These are phyloP conservation scores for Rotaria sp. DNA, from an alignment of 2,888 invertebrate species.

Conservation along the genomic window DNA sequence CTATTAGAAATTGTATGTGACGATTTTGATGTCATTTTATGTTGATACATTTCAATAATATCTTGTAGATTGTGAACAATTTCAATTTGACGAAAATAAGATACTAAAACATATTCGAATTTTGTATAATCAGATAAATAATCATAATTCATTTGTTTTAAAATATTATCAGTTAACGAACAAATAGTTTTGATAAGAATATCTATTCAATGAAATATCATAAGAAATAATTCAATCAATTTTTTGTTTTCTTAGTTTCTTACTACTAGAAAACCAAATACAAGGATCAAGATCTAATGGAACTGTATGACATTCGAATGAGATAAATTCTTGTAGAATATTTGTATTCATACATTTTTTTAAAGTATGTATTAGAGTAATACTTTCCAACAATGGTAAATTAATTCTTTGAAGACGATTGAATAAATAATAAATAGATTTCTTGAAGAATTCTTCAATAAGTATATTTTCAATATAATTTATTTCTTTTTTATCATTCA, in stretches of 20 bases:
- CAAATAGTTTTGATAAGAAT: not conserved
- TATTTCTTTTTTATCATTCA: not conserved
- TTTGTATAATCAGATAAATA: not conserved
- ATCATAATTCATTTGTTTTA: not conserved
- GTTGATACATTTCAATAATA: no score
- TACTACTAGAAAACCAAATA: constrained; percentile 2
- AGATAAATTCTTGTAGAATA: not conserved
- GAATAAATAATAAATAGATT: not conserved
- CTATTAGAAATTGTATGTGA: not conserved
- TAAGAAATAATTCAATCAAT: not conserved
- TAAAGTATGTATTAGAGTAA: not conserved
- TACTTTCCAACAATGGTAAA: not conserved
- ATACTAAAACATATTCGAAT: not conserved
- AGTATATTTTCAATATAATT: not conserved
- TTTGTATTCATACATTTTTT: not conserved
- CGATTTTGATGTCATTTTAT: no score
- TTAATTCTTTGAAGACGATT: not conserved
- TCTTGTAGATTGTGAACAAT: not conserved
- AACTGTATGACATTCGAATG: not conserved
- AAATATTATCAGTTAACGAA: not conserved
- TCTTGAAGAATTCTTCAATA: not conserved
- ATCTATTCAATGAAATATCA: not conserved
- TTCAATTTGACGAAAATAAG: not conserved
- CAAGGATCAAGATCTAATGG: not conserved
- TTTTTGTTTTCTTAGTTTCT: not conserved